These are phyloP conservation scores for Distichodus sexfasciatus DNA, from an alignment of 2,797 vertebrate genomes.

Conservation along the genomic window DNA sequence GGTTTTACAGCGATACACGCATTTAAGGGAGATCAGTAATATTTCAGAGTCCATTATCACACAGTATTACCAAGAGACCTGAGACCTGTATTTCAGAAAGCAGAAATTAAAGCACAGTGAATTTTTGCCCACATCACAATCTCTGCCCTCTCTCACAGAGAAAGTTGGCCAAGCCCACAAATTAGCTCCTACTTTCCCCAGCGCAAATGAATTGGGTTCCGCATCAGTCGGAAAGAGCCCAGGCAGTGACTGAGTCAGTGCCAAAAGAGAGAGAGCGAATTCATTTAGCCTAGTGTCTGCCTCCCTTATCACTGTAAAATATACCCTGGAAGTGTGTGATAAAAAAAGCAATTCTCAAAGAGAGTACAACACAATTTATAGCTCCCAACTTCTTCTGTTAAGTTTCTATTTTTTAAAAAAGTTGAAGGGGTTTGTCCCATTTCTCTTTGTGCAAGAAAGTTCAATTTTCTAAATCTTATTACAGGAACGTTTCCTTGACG, in stretches of 20 bases:
- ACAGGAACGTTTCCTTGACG: not conserved
- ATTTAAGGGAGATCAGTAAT: too few species aligned
- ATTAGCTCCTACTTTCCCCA: constrained; percentile 39
- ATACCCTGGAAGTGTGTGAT: constrained; percentile 33
- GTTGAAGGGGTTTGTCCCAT: not conserved
- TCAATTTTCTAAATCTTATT: not conserved
- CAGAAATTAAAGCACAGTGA: too few species aligned
- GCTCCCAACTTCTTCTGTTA: constrained; percentile 15
- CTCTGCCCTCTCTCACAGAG: not conserved
- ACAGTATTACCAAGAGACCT: not conserved
- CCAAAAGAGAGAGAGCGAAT: constrained; percentile 21
- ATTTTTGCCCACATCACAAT: too few species aligned
- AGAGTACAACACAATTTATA: constrained; percentile 26
- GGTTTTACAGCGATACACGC: too few species aligned
- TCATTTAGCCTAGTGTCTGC: constrained; percentile 32
- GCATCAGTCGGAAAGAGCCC: constrained; percentile 24
- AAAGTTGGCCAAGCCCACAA: constrained; percentile 31
- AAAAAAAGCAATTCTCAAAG: constrained; percentile 37
- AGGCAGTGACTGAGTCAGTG: constrained; percentile 28
- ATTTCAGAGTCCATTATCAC: too few species aligned
- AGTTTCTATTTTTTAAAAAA: constrained; percentile 3
- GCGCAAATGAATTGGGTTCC: constrained; percentile 27
- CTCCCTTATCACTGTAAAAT: constrained; percentile 43
- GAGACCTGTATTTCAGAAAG: not conserved
- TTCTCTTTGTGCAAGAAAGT: constrained; percentile 25